Conservation (phyloP, 2,888 invertebrate species). For the Luperina nickerlii region DNA sequence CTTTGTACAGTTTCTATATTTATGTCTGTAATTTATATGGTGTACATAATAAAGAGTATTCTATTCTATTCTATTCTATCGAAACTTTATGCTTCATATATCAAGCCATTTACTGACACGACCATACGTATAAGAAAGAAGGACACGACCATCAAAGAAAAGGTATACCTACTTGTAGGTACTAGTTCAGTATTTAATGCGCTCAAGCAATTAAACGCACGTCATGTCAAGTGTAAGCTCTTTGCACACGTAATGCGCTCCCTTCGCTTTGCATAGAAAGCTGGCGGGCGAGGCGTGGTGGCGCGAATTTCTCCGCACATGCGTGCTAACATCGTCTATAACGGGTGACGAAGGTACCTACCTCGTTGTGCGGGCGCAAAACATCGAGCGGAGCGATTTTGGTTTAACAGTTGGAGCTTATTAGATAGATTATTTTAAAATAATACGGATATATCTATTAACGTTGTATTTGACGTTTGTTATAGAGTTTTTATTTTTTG, state of each 20-base stretch:
- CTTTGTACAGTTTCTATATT: too few relatives aligned
- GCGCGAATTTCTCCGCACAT: slow-evolving; percentile 56
- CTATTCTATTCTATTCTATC: too few relatives aligned
- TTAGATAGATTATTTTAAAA: neutral
- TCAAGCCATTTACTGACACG: neutral
- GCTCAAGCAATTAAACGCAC: slow-evolving; percentile 4
- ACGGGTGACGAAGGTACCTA: neutral
- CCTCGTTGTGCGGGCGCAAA: slow-evolving; percentile 8
- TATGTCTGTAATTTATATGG: too few relatives aligned
- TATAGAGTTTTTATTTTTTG: neutral
- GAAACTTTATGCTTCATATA: neutral
- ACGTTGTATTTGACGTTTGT: neutral
- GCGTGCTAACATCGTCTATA: slow-evolving; percentile 39
- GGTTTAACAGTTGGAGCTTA: neutral
- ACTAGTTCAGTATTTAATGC: neutral
- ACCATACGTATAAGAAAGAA: neutral
- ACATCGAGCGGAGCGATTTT: slow-evolving; percentile 35
- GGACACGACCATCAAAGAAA: neutral
- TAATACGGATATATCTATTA: neutral
- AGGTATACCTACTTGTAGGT: neutral
- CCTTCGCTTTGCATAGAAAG: slow-evolving; percentile 61
- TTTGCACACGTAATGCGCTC: slow-evolving; percentile 28
- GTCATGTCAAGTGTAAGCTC: slow-evolving; percentile 40
- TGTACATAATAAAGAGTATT: too few relatives aligned
- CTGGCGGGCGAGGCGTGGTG: slow-evolving; percentile 21